Evolutionary conservation across 2,888 invertebrate species (phyloP).

Genomic region (Chrysomela aeneicollis): DNA sequence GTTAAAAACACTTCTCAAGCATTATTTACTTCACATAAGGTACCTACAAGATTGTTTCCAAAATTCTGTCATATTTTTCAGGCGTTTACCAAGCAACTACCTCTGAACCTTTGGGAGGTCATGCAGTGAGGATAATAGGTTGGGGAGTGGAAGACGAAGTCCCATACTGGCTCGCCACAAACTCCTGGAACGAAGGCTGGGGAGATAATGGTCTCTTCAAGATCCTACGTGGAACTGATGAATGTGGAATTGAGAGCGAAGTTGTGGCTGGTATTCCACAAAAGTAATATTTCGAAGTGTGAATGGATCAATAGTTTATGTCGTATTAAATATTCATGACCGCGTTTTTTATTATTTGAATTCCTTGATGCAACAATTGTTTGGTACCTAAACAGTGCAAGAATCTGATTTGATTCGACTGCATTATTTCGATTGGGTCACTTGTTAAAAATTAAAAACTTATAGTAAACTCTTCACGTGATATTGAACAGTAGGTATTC

Average conservation of each 20-base stretch:
- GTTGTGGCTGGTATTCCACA: constrained; percentile 75
- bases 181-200: constrained; percentile 95
- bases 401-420: too few species aligned
- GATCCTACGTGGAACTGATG: constrained; percentile 80
- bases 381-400: too few species aligned
- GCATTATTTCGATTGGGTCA: too few species aligned
- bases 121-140: constrained; percentile 87
- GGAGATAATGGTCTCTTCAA: constrained; percentile 89
- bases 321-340: too few species aligned
- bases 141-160: constrained; percentile 80
- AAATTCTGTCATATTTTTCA: constrained; percentile 47
- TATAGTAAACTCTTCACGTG: too few species aligned
- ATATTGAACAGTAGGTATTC: too few species aligned
- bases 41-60: background rate
- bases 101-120: constrained; percentile 79
- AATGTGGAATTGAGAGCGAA: constrained; percentile 78
- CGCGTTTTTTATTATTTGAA: too few species aligned
- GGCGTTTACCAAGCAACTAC: constrained; percentile 77
- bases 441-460: too few species aligned
- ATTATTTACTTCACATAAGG: background rate
- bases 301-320: too few species aligned
- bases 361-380: too few species aligned
- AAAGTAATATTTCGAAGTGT: background rate
- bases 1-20: too few species aligned
- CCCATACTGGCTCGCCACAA: constrained; percentile 87